phyloP scores from a whole-genome alignment of 2,797 vertebrate genomes.

The Pelobates cultripes region DNA sequence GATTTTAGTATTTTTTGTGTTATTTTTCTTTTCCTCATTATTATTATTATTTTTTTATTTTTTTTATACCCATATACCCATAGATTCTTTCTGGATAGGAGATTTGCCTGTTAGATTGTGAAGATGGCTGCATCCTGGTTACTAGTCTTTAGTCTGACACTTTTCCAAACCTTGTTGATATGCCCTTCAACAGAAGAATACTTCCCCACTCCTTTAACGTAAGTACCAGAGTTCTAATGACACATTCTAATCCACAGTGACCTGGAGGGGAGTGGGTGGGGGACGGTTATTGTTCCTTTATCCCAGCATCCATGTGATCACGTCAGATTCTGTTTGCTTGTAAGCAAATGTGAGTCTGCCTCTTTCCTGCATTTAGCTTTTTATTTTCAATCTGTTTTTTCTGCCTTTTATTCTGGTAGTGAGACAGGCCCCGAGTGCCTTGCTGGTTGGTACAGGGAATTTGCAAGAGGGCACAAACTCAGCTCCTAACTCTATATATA shows the following conservation, averaged over 20 bases:
- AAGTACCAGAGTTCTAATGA: slow-evolving; percentile 70
- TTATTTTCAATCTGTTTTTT: neutral
- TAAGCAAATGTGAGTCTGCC: neutral
- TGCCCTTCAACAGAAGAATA: slow-evolving; percentile 78
- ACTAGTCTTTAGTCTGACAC: slow-evolving; percentile 75
- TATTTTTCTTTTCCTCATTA: neutral
- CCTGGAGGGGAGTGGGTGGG: neutral
- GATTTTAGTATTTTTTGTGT: slow-evolving; percentile 9
- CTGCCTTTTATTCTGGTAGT: neutral
- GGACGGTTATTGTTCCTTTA: neutral
- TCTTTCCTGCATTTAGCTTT: neutral
- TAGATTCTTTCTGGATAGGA: slow-evolving; percentile 32
- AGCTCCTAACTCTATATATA: slow-evolving; percentile 38
- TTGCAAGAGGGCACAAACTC: slow-evolving; percentile 1
- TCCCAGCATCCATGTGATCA: neutral
- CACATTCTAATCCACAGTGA: neutral
- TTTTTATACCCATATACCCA: slow-evolving; percentile 14
- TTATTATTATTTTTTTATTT: neutral
- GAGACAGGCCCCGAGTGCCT: neutral
- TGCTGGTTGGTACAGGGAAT: slow-evolving; percentile 24
- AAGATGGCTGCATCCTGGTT: slow-evolving; percentile 90
- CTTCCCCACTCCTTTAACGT: slow-evolving; percentile 89
- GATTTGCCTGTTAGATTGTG: slow-evolving; percentile 69
- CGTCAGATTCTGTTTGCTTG: neutral
- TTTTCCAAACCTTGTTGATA: slow-evolving; percentile 75